A percentile compares a stretch with the other conserved stretches of the same genome.
phyloP scores from a whole-genome alignment of 1,140 invertebrate species.

The Acyrthosiphon pisum region DNA sequence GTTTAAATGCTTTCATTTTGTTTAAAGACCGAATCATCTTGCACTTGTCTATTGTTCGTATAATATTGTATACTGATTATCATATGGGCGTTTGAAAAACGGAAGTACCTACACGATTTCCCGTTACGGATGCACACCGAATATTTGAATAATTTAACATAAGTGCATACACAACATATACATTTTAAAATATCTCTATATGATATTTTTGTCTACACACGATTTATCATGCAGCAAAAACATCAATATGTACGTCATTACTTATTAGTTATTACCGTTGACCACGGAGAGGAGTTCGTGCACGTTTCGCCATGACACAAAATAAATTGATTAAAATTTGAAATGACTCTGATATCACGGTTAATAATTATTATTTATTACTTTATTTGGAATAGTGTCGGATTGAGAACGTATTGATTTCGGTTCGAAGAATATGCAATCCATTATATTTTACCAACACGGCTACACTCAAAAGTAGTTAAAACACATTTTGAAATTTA shows the following conservation, averaged over 20 bases:
- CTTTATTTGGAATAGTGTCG: background rate
- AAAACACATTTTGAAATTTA: background rate
- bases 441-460: background rate
- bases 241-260: background rate
- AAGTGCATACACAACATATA: background rate
- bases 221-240: background rate
- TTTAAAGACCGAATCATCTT: constrained; percentile 38
- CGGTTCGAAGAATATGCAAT: background rate
- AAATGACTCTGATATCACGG: background rate
- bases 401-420: background rate
- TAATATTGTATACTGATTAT: constrained; percentile 17
- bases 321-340: background rate
- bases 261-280: background rate
- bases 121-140: constrained; percentile 47
- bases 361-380: constrained; percentile 24
- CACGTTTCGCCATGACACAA: background rate
- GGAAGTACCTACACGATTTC: constrained; percentile 49
- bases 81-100: constrained; percentile 16
- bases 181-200: background rate
- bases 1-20: constrained; percentile 38
- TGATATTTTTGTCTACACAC: background rate
- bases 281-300: background rate
- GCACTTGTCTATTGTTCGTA: constrained; percentile 17
- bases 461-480: background rate
- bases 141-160: constrained; percentile 28